Conservation (phyloP, 2,888 invertebrate genomes). For the Allacma fusca region DNA sequence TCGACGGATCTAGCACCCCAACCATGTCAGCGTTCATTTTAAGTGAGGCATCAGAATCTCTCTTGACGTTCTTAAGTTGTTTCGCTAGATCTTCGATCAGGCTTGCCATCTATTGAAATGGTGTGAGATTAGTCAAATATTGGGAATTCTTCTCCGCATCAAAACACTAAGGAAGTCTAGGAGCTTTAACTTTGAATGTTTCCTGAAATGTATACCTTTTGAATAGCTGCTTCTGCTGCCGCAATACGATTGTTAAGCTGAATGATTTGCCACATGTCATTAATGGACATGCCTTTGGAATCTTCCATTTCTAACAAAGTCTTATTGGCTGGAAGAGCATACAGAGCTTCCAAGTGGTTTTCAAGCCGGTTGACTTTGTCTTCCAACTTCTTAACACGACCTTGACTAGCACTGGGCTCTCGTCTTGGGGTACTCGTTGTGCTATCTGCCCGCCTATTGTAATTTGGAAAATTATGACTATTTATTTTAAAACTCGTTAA, state of each 20-base stretch:
- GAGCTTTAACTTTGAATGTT: not conserved
- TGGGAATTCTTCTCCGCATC: too few species aligned
- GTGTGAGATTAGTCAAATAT: too few species aligned
- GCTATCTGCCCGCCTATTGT: conserved; percentile 41
- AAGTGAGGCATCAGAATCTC: conserved; percentile 26
- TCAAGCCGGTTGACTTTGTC: conserved; percentile 64
- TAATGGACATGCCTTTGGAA: conserved; percentile 62
- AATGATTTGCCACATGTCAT: conserved; percentile 74
- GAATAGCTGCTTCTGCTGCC: conserved; percentile 71
- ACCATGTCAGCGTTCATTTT: conserved; percentile 5
- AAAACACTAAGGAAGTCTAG: too few species aligned
- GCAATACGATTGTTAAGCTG: conserved; percentile 73
- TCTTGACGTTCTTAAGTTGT: conserved; percentile 62
- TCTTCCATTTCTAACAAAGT: conserved; percentile 64
- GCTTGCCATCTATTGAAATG: conserved; percentile 66
- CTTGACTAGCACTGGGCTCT: not conserved
- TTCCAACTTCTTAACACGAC: conserved; percentile 33
- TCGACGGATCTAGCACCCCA: conserved; percentile 23
- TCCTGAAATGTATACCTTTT: conserved; percentile 56
- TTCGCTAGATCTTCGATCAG: conserved; percentile 70
- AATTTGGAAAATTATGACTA: too few species aligned
- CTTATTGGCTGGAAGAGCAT: conserved; percentile 65
- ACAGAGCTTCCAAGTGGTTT: conserved; percentile 65
- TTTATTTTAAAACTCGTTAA: conserved; percentile 4
- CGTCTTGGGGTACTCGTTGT: conserved; percentile 44